Percentiles rank a stretch among this genome's conserved stretches.
phyloP scores from a whole-genome alignment of 1,140 invertebrate genomes.

The Drosophila novamexicana region DNA sequence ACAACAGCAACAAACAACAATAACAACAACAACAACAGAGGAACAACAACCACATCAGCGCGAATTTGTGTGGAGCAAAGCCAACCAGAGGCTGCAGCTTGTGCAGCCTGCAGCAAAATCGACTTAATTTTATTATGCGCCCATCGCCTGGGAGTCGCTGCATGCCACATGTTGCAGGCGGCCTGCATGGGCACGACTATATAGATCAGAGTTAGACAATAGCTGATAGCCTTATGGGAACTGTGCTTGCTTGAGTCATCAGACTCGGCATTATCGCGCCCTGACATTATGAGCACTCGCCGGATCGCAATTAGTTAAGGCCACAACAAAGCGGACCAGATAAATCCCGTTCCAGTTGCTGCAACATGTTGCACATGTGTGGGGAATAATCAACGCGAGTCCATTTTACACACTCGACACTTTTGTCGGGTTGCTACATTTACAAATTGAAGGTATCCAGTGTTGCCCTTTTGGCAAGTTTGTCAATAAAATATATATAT shows the following conservation, averaged over 20 bases:
- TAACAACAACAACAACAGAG: constrained; percentile 22
- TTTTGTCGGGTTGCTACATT: neutral
- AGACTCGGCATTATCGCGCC: constrained; percentile 41
- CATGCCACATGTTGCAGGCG: neutral
- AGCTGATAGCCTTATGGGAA: constrained; percentile 50
- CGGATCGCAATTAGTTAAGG: constrained; percentile 38
- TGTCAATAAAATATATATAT: too few relatives aligned
- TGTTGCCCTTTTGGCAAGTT: too few relatives aligned
- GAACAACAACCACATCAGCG: constrained; percentile 10
- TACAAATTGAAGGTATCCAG: neutral
- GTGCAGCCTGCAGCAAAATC: constrained; percentile 38
- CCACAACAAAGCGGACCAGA: constrained; percentile 4
- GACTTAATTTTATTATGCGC: constrained; percentile 64
- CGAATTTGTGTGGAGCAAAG: constrained; percentile 10
- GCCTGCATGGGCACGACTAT: constrained; percentile 22
- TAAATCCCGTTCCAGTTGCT: neutral
- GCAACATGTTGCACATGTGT: neutral
- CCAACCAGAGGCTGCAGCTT: constrained; percentile 24
- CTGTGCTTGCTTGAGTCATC: constrained; percentile 50
- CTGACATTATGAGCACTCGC: constrained; percentile 51
- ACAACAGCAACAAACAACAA: constrained; percentile 27
- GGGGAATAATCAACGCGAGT: constrained; percentile 4
- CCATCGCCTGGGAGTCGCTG: constrained; percentile 8
- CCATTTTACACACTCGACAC: neutral
- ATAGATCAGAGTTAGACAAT: constrained; percentile 74